phyloP scores from a whole-genome alignment of 1,140 invertebrate genomes.

The Paracyclopina nana region DNA sequence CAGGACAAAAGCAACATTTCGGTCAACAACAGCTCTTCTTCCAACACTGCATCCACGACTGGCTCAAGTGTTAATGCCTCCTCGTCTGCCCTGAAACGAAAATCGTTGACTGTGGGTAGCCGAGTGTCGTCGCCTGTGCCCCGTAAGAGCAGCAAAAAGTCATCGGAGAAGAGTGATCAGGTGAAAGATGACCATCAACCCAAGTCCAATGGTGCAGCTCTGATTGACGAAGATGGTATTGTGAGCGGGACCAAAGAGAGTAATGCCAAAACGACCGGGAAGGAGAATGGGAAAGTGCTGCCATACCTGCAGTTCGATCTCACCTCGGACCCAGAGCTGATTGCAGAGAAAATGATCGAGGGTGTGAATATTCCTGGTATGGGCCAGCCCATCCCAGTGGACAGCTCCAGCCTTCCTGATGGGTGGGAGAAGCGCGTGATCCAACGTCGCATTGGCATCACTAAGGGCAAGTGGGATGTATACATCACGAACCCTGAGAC shows the following conservation, averaged over 20 bases:
- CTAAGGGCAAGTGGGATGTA: conserved; percentile 14
- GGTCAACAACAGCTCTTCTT: neutral
- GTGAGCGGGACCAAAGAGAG: neutral
- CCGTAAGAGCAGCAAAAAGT: neutral
- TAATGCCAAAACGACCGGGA: neutral
- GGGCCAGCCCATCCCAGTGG: conserved; percentile 3
- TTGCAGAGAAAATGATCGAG: conserved; percentile 12
- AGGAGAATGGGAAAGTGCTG: neutral
- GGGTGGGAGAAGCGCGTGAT: conserved; percentile 13
- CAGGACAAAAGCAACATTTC: neutral
- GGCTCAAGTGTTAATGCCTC: neutral
- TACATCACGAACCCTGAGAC: conserved; percentile 2
- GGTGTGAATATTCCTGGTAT: conserved; percentile 14
- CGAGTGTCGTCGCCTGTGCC: neutral
- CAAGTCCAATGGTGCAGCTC: neutral
- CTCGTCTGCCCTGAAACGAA: neutral
- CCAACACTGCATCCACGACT: neutral
- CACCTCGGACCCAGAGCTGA: neutral
- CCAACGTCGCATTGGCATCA: conserved; percentile 1
- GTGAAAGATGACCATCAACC: neutral
- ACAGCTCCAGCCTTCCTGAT: conserved; percentile 4
- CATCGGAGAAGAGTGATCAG: no score
- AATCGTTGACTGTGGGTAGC: no score
- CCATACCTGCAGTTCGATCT: conserved; percentile 4
- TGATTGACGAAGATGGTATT: neutral